Evolutionary conservation across 2,113 vertebrate genomes (phyloP), one percentile per base, ranked within the genome.

Genomic region (Hystrix brachyura): DNA sequence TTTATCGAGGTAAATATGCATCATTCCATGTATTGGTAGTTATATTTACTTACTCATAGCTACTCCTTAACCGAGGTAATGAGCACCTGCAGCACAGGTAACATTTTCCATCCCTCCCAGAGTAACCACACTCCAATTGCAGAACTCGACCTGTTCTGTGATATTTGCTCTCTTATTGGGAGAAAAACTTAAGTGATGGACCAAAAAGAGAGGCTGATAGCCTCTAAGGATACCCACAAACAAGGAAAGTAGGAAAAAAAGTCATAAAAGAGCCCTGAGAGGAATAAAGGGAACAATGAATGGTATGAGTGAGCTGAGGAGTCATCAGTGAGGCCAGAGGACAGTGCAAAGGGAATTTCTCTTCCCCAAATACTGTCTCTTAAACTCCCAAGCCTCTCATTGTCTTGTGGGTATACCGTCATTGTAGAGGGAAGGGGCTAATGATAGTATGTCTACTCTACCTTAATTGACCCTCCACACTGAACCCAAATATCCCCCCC

Each of bases 1-100:
- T 89, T 98, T 90, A 96, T 43, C 97, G 80, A 80, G 34, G 46
- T 96, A 97, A 96, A 85, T 91, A 93, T 32, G 90, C 0, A 74
- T 32, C 62, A 74, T 87, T 69, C 71, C 65, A 84, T 60, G 76
- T 29, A 17, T 46, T 14, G 3, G 46, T 87, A 94, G 78, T 95
- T 95, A 94, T 79, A 87, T 74, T 93, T 82, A 43, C 79, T 90
- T 96, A 69, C 53, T 76, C 87, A 72, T 55, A 67, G 69, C 79
- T 90, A 43, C 29, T 48, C 34, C 53, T 96, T 78, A 79, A 65
- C 64, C 38, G 71, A 71, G 29, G 32, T 91, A 89, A 97, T 83
- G 43, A 97, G 48, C 13, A 67, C 83, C 76, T 34, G 79, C 18
- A 84, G 65, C 85, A 95, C 34, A 92, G 87, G 87, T 87, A 97